Evolutionary conservation across 2,797 vertebrate genomes (phyloP).

Genomic region (Pogoniulus pusillus): DNA sequence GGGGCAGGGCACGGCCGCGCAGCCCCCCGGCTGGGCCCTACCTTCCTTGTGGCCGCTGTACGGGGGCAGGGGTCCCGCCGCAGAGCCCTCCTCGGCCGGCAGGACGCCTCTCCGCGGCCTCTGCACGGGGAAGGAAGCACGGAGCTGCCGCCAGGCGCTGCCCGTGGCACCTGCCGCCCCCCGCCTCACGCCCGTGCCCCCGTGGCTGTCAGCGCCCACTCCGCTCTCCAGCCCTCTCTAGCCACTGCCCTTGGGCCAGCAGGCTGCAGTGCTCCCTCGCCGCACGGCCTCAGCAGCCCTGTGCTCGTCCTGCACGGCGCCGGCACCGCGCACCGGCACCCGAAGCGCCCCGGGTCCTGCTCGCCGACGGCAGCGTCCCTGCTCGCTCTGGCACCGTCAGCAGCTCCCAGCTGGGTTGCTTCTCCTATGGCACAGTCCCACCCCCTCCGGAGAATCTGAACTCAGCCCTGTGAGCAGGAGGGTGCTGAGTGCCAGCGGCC

Average conservation of each 20-base stretch:
- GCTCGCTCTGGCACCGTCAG: not conserved
- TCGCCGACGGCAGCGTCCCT: not conserved
- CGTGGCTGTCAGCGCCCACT: not conserved
- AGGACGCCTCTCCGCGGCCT: conserved; percentile 71
- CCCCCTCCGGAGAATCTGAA: not conserved
- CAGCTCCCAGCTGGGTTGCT: not conserved
- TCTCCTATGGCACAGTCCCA: not conserved
- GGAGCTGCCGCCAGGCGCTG: not conserved
- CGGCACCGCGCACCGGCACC: not conserved
- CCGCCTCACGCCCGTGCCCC: fast-evolving
- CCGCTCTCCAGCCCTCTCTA: not conserved
- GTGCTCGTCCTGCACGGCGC: not conserved
- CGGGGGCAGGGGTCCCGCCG: not conserved
- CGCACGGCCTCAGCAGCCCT: not conserved
- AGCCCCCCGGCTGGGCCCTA: no score
- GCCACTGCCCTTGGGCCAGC: not conserved
- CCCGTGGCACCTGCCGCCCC: not conserved
- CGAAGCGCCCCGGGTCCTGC: not conserved
- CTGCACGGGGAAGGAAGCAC: conserved; percentile 17
- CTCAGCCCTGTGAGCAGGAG: not conserved
- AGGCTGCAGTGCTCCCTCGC: not conserved
- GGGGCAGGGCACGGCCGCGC: no score
- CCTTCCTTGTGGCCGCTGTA: no score
- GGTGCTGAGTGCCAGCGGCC: not conserved
- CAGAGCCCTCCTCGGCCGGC: conserved; percentile 77